A percentile compares a stretch with the other conserved stretches of the same genome.
Conservation (phyloP, 2,888 invertebrate genomes). For the Nesidiocoris tenuis region DNA sequence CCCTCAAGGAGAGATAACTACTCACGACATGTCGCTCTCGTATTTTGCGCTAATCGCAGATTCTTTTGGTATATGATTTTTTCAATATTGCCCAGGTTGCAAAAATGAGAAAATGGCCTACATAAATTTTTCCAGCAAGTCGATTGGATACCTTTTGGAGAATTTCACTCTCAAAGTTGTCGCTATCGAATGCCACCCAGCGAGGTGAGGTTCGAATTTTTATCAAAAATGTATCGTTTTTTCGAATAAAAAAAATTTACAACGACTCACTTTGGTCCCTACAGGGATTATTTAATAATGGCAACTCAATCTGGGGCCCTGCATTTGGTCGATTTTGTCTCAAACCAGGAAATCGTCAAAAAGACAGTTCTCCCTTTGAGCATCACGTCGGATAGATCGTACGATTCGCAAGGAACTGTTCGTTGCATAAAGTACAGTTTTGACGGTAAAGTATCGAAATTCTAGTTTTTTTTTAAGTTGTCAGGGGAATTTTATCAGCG, state of each 20-base stretch:
- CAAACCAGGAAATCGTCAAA: slow-evolving; percentile 37
- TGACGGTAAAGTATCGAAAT: slow-evolving; percentile 28
- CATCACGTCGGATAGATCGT: slow-evolving; percentile 24
- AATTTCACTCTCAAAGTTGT: slow-evolving; percentile 19
- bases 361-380: slow-evolving; percentile 19
- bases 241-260: neutral
- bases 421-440: slow-evolving; percentile 35
- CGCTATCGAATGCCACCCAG: slow-evolving; percentile 40
- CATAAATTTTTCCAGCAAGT: slow-evolving; percentile 33
- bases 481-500: too few relatives aligned
- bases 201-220: slow-evolving; percentile 2
- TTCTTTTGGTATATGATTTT: too few relatives aligned
- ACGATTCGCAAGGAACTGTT: neutral
- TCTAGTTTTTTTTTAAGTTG: too few relatives aligned
- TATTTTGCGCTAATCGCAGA: too few relatives aligned
- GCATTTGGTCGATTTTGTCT: slow-evolving; percentile 28
- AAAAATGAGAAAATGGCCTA: slow-evolving; percentile 29
- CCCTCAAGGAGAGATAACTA: too few relatives aligned
- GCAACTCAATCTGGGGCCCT: slow-evolving; percentile 17
- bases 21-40: too few relatives aligned
- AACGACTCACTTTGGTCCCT: too few relatives aligned
- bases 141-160: slow-evolving; percentile 31
- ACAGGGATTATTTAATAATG: slow-evolving; percentile 23
- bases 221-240: neutral
- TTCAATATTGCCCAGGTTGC: slow-evolving; percentile 11